Conservation (phyloP, 2,113 vertebrate genomes). For the Alethe castanea region DNA sequence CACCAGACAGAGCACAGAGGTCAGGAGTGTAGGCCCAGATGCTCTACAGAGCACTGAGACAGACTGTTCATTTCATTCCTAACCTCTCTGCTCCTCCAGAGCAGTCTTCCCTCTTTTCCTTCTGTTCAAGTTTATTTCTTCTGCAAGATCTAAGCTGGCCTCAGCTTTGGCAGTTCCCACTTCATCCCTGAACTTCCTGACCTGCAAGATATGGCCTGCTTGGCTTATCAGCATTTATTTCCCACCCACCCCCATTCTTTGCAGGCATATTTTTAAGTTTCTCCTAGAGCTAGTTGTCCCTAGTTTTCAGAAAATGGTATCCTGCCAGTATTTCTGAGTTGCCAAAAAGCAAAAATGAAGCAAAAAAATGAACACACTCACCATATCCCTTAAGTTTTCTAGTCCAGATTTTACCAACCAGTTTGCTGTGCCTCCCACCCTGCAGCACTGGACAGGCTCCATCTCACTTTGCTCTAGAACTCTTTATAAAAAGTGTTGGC, state of each 20-base stretch:
- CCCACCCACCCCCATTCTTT: not conserved
- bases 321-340: not conserved
- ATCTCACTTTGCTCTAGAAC: not conserved
- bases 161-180: not conserved
- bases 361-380: not conserved
- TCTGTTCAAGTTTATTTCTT: not conserved
- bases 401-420: not conserved
- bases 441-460: accelerated
- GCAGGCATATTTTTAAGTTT: not conserved
- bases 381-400: not conserved
- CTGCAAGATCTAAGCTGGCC: not conserved
- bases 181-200: constrained; percentile 1
- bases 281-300: not conserved
- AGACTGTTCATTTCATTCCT: not conserved
- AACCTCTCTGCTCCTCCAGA: not conserved
- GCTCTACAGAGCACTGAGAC: not conserved
- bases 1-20: not conserved
- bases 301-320: not conserved
- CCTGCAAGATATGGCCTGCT: not conserved
- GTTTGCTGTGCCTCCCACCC: not conserved
- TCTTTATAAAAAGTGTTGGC: not conserved
- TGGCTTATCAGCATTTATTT: not conserved
- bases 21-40: not conserved
- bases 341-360: not conserved
- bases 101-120: not conserved